phyloP scores from a whole-genome alignment of 1,140 invertebrate genomes.

The Bombus haemorrhoidalis region DNA sequence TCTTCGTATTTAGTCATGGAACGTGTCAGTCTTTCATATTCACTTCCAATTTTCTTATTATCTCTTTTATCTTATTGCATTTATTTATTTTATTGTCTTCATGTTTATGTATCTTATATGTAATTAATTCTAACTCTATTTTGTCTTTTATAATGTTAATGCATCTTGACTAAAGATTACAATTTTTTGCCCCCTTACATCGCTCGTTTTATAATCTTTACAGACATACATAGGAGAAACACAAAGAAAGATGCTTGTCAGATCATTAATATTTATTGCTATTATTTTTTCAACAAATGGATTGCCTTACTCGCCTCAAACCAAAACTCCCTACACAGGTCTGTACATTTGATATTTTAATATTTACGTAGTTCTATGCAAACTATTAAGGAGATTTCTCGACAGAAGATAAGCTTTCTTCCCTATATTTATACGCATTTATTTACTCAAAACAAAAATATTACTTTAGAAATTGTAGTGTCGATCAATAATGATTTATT shows the following conservation, averaged over 20 bases:
- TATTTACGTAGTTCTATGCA: neutral
- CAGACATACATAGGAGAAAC: neutral
- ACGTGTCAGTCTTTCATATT: neutral
- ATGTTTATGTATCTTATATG: neutral
- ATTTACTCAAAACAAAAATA: neutral
- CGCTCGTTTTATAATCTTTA: neutral
- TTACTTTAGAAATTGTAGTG: neutral
- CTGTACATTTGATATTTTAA: constrained; percentile 28
- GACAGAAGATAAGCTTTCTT: neutral
- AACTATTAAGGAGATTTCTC: too few species aligned
- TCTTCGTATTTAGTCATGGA: neutral
- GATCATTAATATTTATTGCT: constrained; percentile 13
- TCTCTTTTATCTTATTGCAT: neutral
- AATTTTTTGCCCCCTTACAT: neutral
- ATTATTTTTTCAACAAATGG: constrained; percentile 18
- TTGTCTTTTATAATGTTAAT: neutral
- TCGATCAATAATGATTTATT: too few species aligned
- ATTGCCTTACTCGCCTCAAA: neutral
- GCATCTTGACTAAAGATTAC: too few species aligned
- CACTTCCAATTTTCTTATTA: neutral
- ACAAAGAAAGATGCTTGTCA: constrained; percentile 24
- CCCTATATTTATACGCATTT: neutral
- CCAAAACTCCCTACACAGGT: constrained; percentile 5
- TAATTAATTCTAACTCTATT: neutral
- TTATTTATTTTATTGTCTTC: neutral